These are phyloP conservation scores for Drosophila repleta DNA, from an alignment of 1,140 invertebrate species.

Conservation along the genomic window DNA sequence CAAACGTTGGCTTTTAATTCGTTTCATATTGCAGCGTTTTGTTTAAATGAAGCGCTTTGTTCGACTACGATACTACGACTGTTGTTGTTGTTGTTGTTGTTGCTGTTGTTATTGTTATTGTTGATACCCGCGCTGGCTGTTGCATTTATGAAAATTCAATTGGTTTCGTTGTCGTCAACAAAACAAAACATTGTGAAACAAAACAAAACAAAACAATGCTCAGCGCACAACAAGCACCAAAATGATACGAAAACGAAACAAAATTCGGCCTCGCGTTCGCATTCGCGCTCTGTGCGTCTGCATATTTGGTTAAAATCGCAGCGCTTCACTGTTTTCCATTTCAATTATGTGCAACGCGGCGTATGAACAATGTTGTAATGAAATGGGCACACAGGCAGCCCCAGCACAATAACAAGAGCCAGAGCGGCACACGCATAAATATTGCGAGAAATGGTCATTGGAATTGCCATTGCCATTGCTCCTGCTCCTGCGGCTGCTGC, in stretches of 20 bases:
- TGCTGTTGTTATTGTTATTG: conserved; percentile 46
- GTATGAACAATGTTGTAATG: conserved; percentile 81
- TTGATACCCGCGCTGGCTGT: conserved; percentile 43
- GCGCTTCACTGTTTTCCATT: conserved; percentile 82
- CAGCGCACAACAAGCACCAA: background rate
- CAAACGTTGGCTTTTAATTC: conserved; percentile 68
- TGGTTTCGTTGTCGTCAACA: conserved; percentile 64
- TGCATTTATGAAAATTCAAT: conserved; percentile 79
- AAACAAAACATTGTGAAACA: conserved; percentile 46
- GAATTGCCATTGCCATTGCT: conserved; percentile 29
- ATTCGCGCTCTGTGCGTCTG: conserved; percentile 29
- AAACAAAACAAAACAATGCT: conserved; percentile 24
- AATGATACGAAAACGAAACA: conserved; percentile 19
- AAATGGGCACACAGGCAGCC: conserved; percentile 60
- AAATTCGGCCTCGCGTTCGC: conserved; percentile 9
- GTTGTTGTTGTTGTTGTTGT: conserved; percentile 29
- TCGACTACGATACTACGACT: conserved; percentile 19
- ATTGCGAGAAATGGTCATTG: conserved; percentile 44
- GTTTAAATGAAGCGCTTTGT: conserved; percentile 73
- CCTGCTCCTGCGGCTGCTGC: conserved; percentile 25
- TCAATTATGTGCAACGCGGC: conserved; percentile 81
- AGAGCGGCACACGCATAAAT: conserved; percentile 46
- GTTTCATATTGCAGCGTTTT: conserved; percentile 78
- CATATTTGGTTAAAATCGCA: conserved; percentile 77
- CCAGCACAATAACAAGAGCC: conserved; percentile 21